Conservation (phyloP, 2,888 invertebrate genomes). For the Vannuccia rotundouncinata region DNA sequence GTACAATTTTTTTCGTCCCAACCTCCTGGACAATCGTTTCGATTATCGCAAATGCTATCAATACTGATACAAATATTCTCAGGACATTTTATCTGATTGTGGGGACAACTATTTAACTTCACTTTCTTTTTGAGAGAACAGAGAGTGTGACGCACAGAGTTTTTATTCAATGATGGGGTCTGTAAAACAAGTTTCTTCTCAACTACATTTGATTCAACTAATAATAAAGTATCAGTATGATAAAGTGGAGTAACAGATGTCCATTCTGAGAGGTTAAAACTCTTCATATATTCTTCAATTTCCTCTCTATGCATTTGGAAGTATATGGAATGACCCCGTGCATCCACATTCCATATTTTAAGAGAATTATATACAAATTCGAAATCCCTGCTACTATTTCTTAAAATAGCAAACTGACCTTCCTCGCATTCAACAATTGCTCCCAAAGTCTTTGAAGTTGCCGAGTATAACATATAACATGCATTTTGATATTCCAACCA, state of each 20-base stretch:
- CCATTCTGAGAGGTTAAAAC: not conserved
- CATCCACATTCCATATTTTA: not conserved
- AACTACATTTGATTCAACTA: no score
- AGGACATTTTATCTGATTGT: not conserved
- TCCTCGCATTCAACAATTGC: not conserved
- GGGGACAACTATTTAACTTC: not conserved
- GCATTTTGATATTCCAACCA: conserved; percentile 15
- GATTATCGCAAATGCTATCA: not conserved
- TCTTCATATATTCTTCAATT: not conserved
- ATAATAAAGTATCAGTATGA: no score
- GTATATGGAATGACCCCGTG: not conserved
- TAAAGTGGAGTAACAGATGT: no score
- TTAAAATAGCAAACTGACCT: not conserved
- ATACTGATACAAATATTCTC: conserved; percentile 3
- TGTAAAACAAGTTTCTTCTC: no score
- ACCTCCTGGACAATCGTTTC: not conserved
- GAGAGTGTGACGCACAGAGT: not conserved
- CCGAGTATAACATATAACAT: conserved; percentile 22
- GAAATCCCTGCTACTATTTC: not conserved
- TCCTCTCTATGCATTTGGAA: not conserved
- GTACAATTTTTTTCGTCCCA: not conserved
- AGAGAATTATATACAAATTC: not conserved
- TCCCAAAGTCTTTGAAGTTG: not conserved
- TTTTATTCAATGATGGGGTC: no score
- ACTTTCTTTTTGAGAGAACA: not conserved